Percentiles rank a stretch among this genome's conserved stretches.
Conservation (phyloP, 2,888 invertebrate species). For the Sturmia bella region DNA sequence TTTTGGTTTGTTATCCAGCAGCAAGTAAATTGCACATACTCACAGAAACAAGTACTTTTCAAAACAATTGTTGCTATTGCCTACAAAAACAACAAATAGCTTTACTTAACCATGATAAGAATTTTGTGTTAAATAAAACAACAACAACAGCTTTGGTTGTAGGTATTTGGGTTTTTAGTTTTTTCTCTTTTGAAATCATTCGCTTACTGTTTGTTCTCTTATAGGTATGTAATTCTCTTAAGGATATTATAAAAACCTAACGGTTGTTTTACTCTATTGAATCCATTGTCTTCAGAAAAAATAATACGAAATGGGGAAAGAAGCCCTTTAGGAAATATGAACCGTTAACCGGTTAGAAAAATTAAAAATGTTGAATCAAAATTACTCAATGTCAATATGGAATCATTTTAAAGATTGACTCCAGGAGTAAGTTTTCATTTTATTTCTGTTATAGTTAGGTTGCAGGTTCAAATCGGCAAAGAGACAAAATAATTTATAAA, state of each 20-base stretch:
- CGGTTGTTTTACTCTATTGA: constrained; percentile 19
- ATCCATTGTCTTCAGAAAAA: background rate
- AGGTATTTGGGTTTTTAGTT: background rate
- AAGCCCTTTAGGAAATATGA: constrained; percentile 34
- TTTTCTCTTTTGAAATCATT: background rate
- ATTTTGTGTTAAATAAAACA: constrained; percentile 10
- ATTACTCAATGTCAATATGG: too few relatives aligned
- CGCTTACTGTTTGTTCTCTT: constrained; percentile 10
- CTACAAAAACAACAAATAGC: constrained; percentile 30
- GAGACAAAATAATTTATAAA: too few relatives aligned
- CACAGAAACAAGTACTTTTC: constrained; percentile 3
- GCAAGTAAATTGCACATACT: constrained; percentile 30
- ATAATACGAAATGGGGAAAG: background rate
- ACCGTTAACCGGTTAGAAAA: background rate
- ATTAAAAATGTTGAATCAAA: background rate
- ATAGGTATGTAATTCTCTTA: constrained; percentile 8
- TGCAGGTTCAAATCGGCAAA: too few relatives aligned
- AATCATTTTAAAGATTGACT: too few relatives aligned
- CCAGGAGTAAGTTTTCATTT: too few relatives aligned
- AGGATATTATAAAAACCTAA: constrained; percentile 2
- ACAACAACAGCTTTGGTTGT: constrained; percentile 1
- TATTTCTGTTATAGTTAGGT: too few relatives aligned
- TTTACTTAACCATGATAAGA: constrained; percentile 44
- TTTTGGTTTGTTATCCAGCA: too few relatives aligned
- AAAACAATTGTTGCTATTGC: constrained; percentile 56